Base-by-base conservation (phyloP, 1,140 invertebrate species). In the Tetramorium alpestre region DNA sequence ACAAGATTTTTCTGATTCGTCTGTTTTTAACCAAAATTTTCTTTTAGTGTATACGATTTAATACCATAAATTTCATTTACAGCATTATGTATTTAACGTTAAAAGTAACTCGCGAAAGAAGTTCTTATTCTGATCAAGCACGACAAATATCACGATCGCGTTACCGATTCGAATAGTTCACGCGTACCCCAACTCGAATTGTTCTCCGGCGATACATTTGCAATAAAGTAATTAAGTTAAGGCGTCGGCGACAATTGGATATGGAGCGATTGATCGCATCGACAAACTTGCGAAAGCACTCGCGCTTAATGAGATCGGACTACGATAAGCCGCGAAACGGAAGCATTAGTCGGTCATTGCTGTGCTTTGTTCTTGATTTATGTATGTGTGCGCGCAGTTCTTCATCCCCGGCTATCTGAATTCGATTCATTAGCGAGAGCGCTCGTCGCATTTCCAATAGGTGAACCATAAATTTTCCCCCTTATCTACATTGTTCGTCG, bases 261-360 rank as follows among this genome's bases (percentile, higher is more conserved):
- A 92, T 25, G 18, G 38, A 62, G 89, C 90, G 88, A 73, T 81
- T 87, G 92, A 93, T 94, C 87, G 90, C 67, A 87, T 88, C 78
- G 89, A 85, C 87, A 88, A 93, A 92, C 91, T 90, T 88, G 88
- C 87, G 73, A 90, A 87, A 92, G 92, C 92, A 94, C 92, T 93
- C 91, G 84, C 86, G 89, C 86, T 90, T 93, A 93, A 93, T 93
- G 90, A 93, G 92, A 93, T 93, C 75, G 81, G 84, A 18, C 38
- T 38, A 28, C 58, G 88, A 89, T 89, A 89, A 89, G 65, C 25
- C n/a, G 33, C 4, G 25, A 70, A 89, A 88, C 49, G 44, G 49
- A 69, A 69, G 72, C 18, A 25, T 82, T 70, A 44, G 47, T 13
- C 49, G 25, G 47, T 62, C 88, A 89, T 85, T 85, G 86, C 78